A percentile compares a stretch with the other conserved stretches of the same genome.
Conservation (phyloP, 2,888 invertebrate species). For the Diarsia rubi region DNA sequence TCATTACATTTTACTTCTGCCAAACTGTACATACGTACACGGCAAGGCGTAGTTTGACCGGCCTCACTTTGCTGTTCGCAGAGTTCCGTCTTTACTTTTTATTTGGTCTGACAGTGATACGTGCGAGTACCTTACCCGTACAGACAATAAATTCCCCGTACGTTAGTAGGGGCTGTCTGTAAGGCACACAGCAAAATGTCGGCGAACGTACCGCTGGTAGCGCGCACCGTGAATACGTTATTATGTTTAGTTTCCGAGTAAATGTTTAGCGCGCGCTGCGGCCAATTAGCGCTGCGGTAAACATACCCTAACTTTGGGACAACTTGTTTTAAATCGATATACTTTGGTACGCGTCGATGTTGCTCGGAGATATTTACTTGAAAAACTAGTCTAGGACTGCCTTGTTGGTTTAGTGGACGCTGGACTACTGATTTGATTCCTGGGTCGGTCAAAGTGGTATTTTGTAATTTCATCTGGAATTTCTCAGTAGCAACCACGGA, state of each 20-base stretch:
- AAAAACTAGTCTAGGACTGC: not conserved
- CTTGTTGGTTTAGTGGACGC: not conserved
- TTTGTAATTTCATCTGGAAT: no score
- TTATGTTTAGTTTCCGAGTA: slow-evolving; percentile 72
- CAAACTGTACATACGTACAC: no score
- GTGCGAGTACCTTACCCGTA: no score
- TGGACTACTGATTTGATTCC: no score
- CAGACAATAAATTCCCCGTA: no score
- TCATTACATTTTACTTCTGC: no score
- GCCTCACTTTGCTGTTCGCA: no score
- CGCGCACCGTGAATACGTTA: slow-evolving; percentile 76
- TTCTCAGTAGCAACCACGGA: no score
- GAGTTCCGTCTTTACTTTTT: no score
- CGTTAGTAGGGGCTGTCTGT: slow-evolving; percentile 55
- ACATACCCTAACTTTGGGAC: slow-evolving; percentile 53
- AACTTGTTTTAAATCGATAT: slow-evolving; percentile 28
- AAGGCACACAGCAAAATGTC: slow-evolving; percentile 63
- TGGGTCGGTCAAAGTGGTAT: no score
- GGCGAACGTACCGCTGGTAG: slow-evolving; percentile 68
- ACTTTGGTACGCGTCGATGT: not conserved
- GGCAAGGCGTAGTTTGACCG: no score
- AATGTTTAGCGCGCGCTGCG: slow-evolving; percentile 76
- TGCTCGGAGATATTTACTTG: not conserved
- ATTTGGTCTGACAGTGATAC: no score
- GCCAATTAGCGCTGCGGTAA: slow-evolving; percentile 70